Evolutionary conservation across 1,140 invertebrate species (phyloP).

Genomic region (Lycorma delicatula): DNA sequence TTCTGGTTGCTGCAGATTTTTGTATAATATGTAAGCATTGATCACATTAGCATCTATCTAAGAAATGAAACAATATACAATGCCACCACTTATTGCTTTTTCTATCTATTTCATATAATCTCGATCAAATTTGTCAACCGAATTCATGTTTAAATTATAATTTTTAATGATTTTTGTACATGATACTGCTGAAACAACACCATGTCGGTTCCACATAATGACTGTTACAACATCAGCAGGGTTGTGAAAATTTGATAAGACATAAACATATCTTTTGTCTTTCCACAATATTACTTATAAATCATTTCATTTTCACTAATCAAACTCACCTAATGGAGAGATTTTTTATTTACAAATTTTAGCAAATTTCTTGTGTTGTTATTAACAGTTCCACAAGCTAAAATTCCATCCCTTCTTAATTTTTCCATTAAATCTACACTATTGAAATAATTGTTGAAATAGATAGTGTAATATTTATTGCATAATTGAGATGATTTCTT

Average conservation of each 20-base stretch:
- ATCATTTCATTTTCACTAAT: conserved; percentile 18
- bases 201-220: conserved; percentile 14
- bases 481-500: not conserved
- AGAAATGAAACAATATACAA: conserved; percentile 33
- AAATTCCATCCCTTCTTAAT: conserved; percentile 18
- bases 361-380: conserved; percentile 18
- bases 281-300: conserved; percentile 6
- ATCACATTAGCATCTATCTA: conserved; percentile 30
- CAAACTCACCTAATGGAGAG: conserved; percentile 22
- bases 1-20: not conserved
- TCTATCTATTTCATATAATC: conserved; percentile 32
- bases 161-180: conserved; percentile 31
- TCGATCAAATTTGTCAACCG: conserved; percentile 35
- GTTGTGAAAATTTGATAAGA: conserved; percentile 17
- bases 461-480: conserved; percentile 22
- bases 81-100: conserved; percentile 37
- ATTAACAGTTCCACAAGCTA: conserved; percentile 27
- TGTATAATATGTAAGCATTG: conserved; percentile 31
- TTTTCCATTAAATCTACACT: conserved; percentile 22
- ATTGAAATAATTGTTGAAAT: conserved; percentile 29
- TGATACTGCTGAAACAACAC: no score
- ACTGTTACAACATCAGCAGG: not conserved
- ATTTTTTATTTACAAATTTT: conserved; percentile 15
- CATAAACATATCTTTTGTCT: conserved; percentile 3
- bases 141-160: conserved; percentile 37